Conservation (phyloP, 2,113 vertebrate genomes). For the Zonotrichia leucophrys region DNA sequence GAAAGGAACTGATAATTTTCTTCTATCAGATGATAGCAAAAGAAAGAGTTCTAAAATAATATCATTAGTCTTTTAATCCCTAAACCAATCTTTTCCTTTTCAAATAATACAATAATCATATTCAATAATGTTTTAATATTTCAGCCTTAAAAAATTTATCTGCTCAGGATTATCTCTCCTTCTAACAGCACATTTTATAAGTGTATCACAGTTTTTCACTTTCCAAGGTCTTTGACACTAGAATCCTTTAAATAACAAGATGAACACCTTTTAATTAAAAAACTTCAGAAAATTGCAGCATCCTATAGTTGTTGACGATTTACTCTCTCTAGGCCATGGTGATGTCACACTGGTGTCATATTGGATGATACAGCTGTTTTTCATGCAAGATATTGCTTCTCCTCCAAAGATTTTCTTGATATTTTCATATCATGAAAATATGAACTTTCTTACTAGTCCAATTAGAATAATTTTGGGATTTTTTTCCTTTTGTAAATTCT, state of each 20-base stretch:
- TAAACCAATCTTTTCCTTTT: background rate
- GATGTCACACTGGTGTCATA: background rate
- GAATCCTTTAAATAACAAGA: background rate
- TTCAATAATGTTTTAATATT: constrained; percentile 20
- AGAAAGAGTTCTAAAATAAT: background rate
- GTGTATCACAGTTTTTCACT: background rate
- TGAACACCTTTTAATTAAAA: constrained; percentile 16
- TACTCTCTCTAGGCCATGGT: background rate
- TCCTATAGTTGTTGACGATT: background rate
- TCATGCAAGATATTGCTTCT: background rate
- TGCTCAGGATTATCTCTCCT: background rate
- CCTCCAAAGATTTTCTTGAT: background rate
- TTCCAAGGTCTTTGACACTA: background rate
- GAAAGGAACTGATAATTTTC: background rate
- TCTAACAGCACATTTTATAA: background rate
- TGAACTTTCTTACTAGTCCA: background rate
- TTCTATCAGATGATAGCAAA: background rate
- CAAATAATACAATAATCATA: background rate
- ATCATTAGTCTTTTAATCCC: background rate
- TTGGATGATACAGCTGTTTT: background rate
- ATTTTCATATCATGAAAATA: background rate
- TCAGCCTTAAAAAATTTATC: background rate
- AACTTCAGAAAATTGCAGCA: background rate
- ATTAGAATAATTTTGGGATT: background rate
- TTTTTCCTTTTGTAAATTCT: background rate